phyloP scores from a whole-genome alignment of 2,797 vertebrate species.

The Selene dorsalis region DNA sequence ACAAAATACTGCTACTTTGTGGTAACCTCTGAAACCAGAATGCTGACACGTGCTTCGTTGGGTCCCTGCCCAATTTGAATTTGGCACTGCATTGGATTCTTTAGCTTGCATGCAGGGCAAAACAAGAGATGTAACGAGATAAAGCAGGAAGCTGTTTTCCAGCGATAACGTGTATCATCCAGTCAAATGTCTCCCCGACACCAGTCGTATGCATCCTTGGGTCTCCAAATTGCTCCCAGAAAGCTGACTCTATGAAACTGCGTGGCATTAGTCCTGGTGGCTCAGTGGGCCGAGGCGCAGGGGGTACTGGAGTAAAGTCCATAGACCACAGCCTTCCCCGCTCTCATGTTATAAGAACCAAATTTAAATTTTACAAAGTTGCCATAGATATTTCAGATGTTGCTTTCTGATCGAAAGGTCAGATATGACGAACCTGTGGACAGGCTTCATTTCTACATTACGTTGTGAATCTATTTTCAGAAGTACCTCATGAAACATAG shows the following conservation, averaged over 20 bases:
- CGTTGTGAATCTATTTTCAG: slow-evolving; percentile 6
- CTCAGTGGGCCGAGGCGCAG: slow-evolving; percentile 12
- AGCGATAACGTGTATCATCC: slow-evolving; percentile 45
- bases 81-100: background rate
- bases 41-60: slow-evolving; percentile 1
- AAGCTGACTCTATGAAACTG: slow-evolving; percentile 30
- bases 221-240: slow-evolving; percentile 54
- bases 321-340: background rate
- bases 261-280: slow-evolving; percentile 10
- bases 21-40: background rate
- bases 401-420: background rate
- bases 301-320: background rate
- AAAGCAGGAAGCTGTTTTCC: slow-evolving; percentile 35
- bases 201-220: slow-evolving; percentile 44
- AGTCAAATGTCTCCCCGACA: slow-evolving; percentile 47
- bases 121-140: slow-evolving; percentile 31
- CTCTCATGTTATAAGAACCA: background rate
- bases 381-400: background rate
- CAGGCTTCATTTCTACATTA: background rate
- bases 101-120: background rate
- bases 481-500: background rate
- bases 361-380: background rate
- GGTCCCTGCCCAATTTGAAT: slow-evolving; percentile 7
- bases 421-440: background rate
- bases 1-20: background rate